Base-by-base conservation (phyloP, 2,888 invertebrate genomes). In the Pollenia labialis region DNA sequence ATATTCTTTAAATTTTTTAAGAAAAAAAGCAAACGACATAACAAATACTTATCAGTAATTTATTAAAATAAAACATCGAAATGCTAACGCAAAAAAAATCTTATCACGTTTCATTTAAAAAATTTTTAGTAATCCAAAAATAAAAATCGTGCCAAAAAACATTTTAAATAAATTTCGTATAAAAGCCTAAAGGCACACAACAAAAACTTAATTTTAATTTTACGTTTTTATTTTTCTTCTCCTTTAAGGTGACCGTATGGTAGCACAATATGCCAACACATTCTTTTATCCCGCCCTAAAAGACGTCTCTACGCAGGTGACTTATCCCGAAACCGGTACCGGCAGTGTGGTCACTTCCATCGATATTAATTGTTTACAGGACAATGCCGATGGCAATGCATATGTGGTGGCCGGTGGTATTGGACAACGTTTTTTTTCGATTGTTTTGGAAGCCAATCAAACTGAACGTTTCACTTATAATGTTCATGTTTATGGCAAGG, bases 321-420 rank as follows among this genome's bases (percentile, higher is more conserved):
- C 90, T 1, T 93, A 93, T 85, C 93, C 93, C 4, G 90, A 91
- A 76, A 60, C 80, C 2, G 92, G 92, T 58, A 64, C 85, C 0
- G 92, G 91, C 1, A 88, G 91, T 44, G 85, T 91, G 66, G 87
- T 93, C 6, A 92, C 90, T 48, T 91, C 88, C 72, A 91, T 93
- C 16, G 90, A 92, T 82, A 87, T 93, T 32, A 42, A 89, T 9
- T 91, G 91, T 85, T 85, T 90, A 0, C 93, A 93, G 89, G 90
- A 90, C 14, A 90, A 88, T 44, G 89, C 60, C 18, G 88, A 90
- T 3, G 93, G 93, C 56, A 91, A 91, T 81, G 93, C 92, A n/a
- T 93, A 91, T 85, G 90, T 93, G 4, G 90, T 92, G 2, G 91
- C 90, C 18, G 93, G 93, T 40, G 93, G 93, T 84, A 91, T 93